A percentile compares a stretch with the other conserved stretches of the same genome.
phyloP scores from a whole-genome alignment of 2,113 vertebrate genomes.

The Mus pahari region DNA sequence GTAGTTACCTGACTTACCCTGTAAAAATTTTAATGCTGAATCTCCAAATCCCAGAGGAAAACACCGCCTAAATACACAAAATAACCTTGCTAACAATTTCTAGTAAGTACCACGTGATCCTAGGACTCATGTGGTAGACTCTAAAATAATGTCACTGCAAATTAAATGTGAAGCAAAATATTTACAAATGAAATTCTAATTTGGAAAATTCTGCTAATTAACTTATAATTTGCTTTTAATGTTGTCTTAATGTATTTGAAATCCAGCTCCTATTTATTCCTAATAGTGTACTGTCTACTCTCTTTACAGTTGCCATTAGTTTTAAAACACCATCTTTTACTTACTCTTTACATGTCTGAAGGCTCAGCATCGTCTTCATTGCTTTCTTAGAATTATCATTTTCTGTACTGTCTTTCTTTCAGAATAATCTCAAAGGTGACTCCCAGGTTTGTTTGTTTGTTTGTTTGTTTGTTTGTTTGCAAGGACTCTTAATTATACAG shows the following conservation, averaged over 20 bases:
- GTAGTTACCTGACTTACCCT: constrained; percentile 20
- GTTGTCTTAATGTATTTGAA: constrained; percentile 12
- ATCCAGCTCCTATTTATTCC: constrained; percentile 3
- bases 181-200: background rate
- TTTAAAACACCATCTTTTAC: background rate
- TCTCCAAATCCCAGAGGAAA: constrained; percentile 11
- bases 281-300: background rate
- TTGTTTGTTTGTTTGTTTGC: background rate
- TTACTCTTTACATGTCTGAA: background rate
- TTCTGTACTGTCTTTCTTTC: background rate
- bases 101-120: background rate
- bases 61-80: background rate
- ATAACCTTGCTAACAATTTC: background rate
- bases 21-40: background rate
- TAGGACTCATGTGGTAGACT: background rate
- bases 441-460: background rate
- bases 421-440: background rate
- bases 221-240: background rate
- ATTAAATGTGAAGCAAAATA: constrained; percentile 15
- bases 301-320: background rate
- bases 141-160: background rate
- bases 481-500: background rate
- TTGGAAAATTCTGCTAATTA: background rate
- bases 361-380: background rate
- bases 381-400: background rate